Evolutionary conservation across 2,888 invertebrate species (phyloP), one percentile per base, ranked within the genome.

Genomic region (Dolomedes plantarius): DNA sequence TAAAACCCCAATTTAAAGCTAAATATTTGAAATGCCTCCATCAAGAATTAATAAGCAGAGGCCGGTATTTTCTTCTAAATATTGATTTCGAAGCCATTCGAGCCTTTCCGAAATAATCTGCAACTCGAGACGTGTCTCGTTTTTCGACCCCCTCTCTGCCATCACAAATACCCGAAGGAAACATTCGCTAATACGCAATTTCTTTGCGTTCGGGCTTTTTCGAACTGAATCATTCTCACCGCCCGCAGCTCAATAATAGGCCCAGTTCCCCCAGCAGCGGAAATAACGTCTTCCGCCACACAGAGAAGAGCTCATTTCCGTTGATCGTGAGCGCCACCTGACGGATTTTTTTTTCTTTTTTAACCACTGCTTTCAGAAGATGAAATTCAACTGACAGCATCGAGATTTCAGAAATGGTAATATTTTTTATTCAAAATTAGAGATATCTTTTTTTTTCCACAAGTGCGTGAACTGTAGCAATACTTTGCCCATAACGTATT

Each of bases 241-340:
- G 16, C 64, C n/a, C 23, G 39, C n/a, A 19, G 64, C 75, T 56
- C 64, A 76, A 82, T 82, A 82, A 75, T 56, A 67, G 67, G 36
- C 50, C 39, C 29, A 50, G 62, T 29, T 19, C 71, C 82, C 46
- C 29, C 5, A n/a, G 19, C 16, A 76, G 75, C 82, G 82, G 82
- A 82, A 82, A 76, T 82, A 82, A 82, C 75, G 23, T 82, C 75
- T 82, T 82, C 82, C 82, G 82, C 64, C 46, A 28, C 41, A 27
- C 71, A 41, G 28, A 67, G 73, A 76, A 82, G 82, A 82, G 82
- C 75, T 82, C 82, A 82, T 82, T 82, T 82, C 82, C 82, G 82
- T 68, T 19, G 39, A 31, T 31, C 32, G 56, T 39, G 36, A 6
- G 39, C 39, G n/a, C 65, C 36, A 71, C 64, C 77, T 71, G 32